Base-by-base conservation (phyloP, 1,140 invertebrate genomes). In the Macrobrachium rosenbergii region DNA sequence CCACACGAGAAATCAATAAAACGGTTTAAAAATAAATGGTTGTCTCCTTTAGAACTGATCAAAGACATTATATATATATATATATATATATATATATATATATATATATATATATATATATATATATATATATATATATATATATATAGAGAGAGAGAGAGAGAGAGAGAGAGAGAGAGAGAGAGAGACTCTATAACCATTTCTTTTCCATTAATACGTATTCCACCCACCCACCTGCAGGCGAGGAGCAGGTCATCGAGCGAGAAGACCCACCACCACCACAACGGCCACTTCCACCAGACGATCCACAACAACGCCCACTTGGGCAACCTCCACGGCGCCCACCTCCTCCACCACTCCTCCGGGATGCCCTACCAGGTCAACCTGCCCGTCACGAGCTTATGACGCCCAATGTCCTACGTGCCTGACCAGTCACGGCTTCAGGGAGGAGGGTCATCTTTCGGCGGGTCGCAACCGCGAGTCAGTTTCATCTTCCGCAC, bases 401-500 rank as follows among this genome's bases (percentile, higher is more conserved):
- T 86, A 86, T 86, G 83, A 86, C 83, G 83, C 12, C 83, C 83
- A 77, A 77, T 59, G 76, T 64, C 83, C n/a, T 72, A 19, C 45
- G 37, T 77, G 23, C 59, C 23, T 37, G 43, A 77, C 60, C 45
- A 58, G 60, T 75, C 28, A 0, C 37, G 52, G 23, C 7, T 52
- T 52, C 58, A 23, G 6, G 72, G 17, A 45, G 45, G 76, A 19
- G 58, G 83, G 14, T 23, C 45, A 62, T 52, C 60, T 6, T 45
- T 86, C 7, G 58, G 79, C 19, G 76, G 83, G 37, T 64, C 75
- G 2, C 60, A 86, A 17, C 83, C 75, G 17, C 83, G 75, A n/a
- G 83, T 86, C 43, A 86, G 83, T 45, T 86, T 86, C 83, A 86
- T 80, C 76, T 86, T 86, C 76, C 28, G 83, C 59, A 80, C 45